Base-by-base conservation (phyloP, 2,888 invertebrate genomes). In the Seira sanloemensis region DNA sequence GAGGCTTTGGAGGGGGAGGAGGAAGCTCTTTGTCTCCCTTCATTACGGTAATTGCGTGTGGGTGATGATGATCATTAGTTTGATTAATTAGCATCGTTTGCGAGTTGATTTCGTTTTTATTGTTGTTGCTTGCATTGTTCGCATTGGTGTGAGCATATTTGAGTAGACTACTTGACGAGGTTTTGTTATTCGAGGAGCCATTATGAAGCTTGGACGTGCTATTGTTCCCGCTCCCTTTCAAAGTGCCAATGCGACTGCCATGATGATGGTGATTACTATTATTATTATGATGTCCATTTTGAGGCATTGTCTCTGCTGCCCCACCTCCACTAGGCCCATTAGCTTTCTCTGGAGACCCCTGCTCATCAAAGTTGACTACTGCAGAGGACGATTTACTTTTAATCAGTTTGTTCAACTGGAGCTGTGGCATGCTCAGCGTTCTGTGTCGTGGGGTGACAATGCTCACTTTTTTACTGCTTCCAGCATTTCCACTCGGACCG, bases 341-440 rank as follows among this genome's bases (percentile, higher is more conserved):
- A 26, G 65, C 72, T 74, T 83, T 80, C 46, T 77, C 80, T 7
- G 78, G 75, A 69, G 78, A 46, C 5, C 21, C 78, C 16, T 74
- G 65, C n/a, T 88, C 88, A 19, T 88, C 88, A 69, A 88, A 85
- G 69, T 83, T 86, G 1, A 88, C 84, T 19, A 82, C 84, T 7
- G 86, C 78, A 5, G 87, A 86, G n/a, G 79, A 83, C 0, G 88
- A 85, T 74, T 89, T 89, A 9, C 58, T 72, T 50, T 83, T 83
- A 78, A 83, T 83, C 21, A 89, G 84, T 75, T 89, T 89, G 75
- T 84, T 88, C 65, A 88, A 58, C 69, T 94, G 92, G 85, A 96
- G 91, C 90, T 96, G 96, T 1, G 96, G 96, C 95, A 97, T 95
- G 90, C 96, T 96, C 58, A 95, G 92, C 1, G 96, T 95, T 88